Evolutionary conservation across 2,888 invertebrate genomes (phyloP), one percentile per base, ranked within the genome.

Genomic region (Polydrusus tereticollis): DNA sequence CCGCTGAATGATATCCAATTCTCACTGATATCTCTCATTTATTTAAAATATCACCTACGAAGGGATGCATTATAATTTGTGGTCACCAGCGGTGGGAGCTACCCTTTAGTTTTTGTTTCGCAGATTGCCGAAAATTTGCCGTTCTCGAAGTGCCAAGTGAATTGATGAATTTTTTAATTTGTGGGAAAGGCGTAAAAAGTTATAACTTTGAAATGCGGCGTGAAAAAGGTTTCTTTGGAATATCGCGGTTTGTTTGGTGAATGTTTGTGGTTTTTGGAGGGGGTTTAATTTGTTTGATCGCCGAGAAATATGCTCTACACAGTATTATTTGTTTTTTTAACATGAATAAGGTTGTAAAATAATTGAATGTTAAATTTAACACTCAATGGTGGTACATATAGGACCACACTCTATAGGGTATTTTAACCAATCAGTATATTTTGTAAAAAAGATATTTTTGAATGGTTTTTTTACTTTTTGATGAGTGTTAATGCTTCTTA

Each of bases 1-100:
- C 72, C 72, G 67, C 57, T 21, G 72, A 20, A 72, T 60, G 57
- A 72, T 67, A 62, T 60, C 72, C 55, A 66, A 72, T 72, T 72
- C 57, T 16, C 55, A 38, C 55, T 67, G 63, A 72, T 72, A 47
- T 47, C 55, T 59, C n/a, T 38, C 58, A 65, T 70, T 18, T 70
- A 70, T 64, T 65, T 59, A 36, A 55, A 41, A 63, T 45, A 29
- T 62, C 63, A 69, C 63, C 69, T 62, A 57, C 33, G 41, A 29
- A 21, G 69, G 62, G 69, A 26, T 69, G 57, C 10, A 57, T 69
- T 69, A 69, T 63, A 41, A 63, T 63, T 57, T 69, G 70, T 64
- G 64, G 70, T 70, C 69, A 45, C 70, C 70, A 50, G 59, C 58
- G 64, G 70, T 52, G 70, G 26, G 50, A 41, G 47, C 64, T 47